Evolutionary conservation across 2,113 vertebrate species (phyloP).

Genomic region (Morone chrysops): DNA sequence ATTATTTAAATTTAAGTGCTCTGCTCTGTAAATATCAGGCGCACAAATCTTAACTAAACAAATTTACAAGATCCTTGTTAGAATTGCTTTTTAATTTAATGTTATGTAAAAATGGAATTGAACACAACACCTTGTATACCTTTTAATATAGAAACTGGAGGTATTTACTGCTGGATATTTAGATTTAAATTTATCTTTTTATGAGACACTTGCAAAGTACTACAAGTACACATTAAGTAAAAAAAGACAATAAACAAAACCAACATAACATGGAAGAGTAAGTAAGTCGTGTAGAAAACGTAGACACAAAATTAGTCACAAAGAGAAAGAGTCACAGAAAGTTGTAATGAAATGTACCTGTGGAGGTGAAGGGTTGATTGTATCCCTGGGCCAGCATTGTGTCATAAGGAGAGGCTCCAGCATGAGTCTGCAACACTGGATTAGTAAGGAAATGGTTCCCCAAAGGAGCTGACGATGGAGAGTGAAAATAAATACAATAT

Average conservation of each 20-base stretch:
- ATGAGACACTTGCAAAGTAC: conserved; percentile 1
- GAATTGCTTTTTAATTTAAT: too few relatives aligned
- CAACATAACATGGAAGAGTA: not conserved
- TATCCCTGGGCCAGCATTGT: conserved; percentile 93
- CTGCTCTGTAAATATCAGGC: too few relatives aligned
- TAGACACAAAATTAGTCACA: conserved; percentile 2
- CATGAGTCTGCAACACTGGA: conserved; percentile 91
- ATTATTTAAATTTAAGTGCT: too few relatives aligned
- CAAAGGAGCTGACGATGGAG: conserved; percentile 85
- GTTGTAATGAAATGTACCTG: conserved; percentile 78
- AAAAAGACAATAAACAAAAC: conserved; percentile 1
- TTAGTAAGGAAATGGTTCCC: conserved; percentile 94
- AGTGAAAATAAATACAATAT: not conserved
- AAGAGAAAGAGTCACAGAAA: not conserved
- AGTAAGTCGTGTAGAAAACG: not conserved
- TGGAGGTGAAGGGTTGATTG: conserved; percentile 90
- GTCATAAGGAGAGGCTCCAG: conserved; percentile 93
- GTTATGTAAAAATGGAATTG: too few relatives aligned
- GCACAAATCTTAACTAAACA: too few relatives aligned
- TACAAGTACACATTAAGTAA: not conserved
- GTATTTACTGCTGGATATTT: too few relatives aligned
- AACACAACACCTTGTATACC: too few relatives aligned
- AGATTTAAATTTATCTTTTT: too few relatives aligned
- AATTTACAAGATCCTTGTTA: too few relatives aligned
- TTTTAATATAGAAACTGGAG: too few relatives aligned